Conservation (phyloP, 2,888 invertebrate species). For the Pollenia labialis region DNA sequence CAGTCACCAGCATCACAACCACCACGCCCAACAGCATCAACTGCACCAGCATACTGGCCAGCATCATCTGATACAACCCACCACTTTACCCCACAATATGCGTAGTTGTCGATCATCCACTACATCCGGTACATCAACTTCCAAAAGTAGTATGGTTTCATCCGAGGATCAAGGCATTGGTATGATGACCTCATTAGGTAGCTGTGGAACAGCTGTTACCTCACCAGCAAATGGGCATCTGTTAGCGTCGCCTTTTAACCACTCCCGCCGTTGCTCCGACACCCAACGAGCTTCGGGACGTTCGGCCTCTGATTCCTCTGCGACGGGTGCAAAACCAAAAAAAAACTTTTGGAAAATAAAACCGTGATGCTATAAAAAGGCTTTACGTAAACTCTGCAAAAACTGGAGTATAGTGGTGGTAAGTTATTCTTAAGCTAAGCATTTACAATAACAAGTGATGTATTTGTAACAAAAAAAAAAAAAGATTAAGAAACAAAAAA, state of each 20-base stretch:
- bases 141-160: conserved; percentile 84
- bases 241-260: conserved; percentile 81
- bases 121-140: conserved; percentile 83
- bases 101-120: conserved; percentile 83
- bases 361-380: conserved; percentile 84
- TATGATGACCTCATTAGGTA: conserved; percentile 77
- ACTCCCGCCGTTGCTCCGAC: conserved; percentile 82
- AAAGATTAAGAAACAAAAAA: conserved; percentile 30
- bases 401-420: conserved; percentile 84
- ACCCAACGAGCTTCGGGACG: conserved; percentile 81
- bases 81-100: conserved; percentile 82
- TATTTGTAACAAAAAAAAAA: conserved; percentile 65
- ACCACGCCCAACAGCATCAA: conserved; percentile 68
- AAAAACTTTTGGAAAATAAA: conserved; percentile 84
- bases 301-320: conserved; percentile 77
- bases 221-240: conserved; percentile 65
- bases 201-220: conserved; percentile 66
- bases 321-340: conserved; percentile 83
- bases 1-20: conserved; percentile 65
- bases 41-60: conserved; percentile 71
- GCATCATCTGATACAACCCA: conserved; percentile 75
- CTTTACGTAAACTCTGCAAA: conserved; percentile 78
- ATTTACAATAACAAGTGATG: conserved; percentile 72
- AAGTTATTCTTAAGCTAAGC: conserved; percentile 76
- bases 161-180: conserved; percentile 83